Conservation (phyloP, 2,797 vertebrate species). For the Gallinago nigripennis region DNA sequence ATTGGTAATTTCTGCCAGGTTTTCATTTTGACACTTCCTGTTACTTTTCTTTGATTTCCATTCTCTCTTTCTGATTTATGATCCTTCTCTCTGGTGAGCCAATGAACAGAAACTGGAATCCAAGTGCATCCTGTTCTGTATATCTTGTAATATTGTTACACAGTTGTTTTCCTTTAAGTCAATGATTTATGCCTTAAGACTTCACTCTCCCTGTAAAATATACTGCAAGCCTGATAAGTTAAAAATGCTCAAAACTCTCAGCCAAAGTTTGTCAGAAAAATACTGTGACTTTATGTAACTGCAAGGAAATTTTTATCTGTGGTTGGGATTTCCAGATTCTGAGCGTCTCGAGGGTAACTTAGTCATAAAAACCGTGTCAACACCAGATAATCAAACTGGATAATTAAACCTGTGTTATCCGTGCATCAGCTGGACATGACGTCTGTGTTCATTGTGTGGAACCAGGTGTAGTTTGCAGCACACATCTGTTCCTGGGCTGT, state of each 20-base stretch:
- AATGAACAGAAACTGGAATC: slow-evolving; percentile 54
- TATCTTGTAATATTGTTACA: slow-evolving; percentile 61
- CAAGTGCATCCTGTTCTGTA: slow-evolving; percentile 63
- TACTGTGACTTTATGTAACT: slow-evolving; percentile 17
- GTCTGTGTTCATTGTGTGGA: not conserved
- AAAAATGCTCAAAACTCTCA: slow-evolving; percentile 40
- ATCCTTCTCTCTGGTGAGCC: slow-evolving; percentile 46
- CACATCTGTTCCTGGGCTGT: slow-evolving; percentile 5
- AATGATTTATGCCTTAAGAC: slow-evolving; percentile 54
- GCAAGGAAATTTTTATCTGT: slow-evolving; percentile 54
- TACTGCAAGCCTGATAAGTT: slow-evolving; percentile 21
- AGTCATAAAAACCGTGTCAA: slow-evolving; percentile 53
- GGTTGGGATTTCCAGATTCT: slow-evolving; percentile 38
- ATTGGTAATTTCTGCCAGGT: slow-evolving; percentile 64
- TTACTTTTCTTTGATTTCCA: slow-evolving; percentile 68
- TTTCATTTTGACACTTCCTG: slow-evolving; percentile 72
- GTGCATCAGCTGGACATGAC: not conserved
- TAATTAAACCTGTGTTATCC: slow-evolving; percentile 37
- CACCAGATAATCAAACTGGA: slow-evolving; percentile 1
- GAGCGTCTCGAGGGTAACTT: slow-evolving; percentile 6
- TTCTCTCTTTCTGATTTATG: slow-evolving; percentile 64
- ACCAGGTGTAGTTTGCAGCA: slow-evolving; percentile 32
- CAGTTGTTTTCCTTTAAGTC: slow-evolving; percentile 67
- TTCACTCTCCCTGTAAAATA: slow-evolving; percentile 60
- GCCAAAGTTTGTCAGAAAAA: slow-evolving; percentile 52